Evolutionary conservation across 30 jellyfish, hydroid and myxozoan species (phyloP), one percentile per base, ranked within the genome.

Genomic region (Pelagia noctiluca): DNA sequence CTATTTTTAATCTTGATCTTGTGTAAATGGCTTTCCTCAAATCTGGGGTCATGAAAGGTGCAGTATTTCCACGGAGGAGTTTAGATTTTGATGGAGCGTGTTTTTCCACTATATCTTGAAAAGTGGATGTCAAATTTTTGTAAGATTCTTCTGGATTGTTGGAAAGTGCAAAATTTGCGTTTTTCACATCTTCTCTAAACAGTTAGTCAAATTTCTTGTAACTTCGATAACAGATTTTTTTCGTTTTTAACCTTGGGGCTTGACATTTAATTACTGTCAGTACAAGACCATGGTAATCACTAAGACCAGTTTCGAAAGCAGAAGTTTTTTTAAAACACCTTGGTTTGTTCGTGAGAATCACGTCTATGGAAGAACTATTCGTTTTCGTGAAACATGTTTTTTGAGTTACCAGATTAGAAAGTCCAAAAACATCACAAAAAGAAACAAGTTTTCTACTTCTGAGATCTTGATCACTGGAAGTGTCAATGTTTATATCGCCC

Each of bases 241-340:
- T 53, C 0, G 75, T 21, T 54, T 75, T 75, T 2, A 75, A 69
- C 31, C 75, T 52, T 26, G 61, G 86, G 48, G 52, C 54, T 37
- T 75, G 86, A 1, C 73, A 35, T 46, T 75, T 48, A 74, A 75
- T 12, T 19, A 22, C 30, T 22, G 75, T 46, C 11, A 46, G 50
- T 1, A 75, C 86, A n/a, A 75, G 57, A 33, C 86, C 23, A 53
- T 75, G 61, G 33, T 32, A 49, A 69, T 75, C 86, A 53, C 75
- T 75, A 23, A 75, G 75, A 48, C 86, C 75, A 18, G 86, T 48
- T 47, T 75, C 75, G 33, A 75, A 75, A n/a, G 52, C 86, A 46
- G 75, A 48, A 28, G 86, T 75, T 52, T 25, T 24, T 32, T 75
- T 74, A 50, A 75, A 75, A 46, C 24, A 75, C 0, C 32, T 22